Evolutionary conservation across 2,888 invertebrate species (phyloP).

Genomic region (Biston betularia): DNA sequence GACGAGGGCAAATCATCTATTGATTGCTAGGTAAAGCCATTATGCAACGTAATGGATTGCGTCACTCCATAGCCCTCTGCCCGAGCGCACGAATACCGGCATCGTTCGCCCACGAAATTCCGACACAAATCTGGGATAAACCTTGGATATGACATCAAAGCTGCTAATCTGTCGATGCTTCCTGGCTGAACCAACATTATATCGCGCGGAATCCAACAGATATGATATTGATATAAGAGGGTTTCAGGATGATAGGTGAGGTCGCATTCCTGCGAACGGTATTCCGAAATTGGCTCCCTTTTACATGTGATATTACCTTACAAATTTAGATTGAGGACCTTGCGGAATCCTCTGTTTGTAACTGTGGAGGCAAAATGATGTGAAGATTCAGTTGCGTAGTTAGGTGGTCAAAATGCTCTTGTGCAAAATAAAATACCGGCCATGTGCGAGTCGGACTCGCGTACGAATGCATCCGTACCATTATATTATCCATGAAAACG

Average conservation of each 20-base stretch:
- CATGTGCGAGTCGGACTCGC: too few relatives aligned
- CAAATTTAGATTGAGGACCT: background rate
- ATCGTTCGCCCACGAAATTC: conserved; percentile 19
- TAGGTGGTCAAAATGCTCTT: too few relatives aligned
- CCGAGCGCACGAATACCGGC: background rate
- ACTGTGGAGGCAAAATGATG: background rate
- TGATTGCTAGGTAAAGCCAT: conserved; percentile 1
- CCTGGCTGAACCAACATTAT: conserved; percentile 35
- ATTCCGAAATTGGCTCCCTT: conserved; percentile 4
- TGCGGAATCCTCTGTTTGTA: background rate
- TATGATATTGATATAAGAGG: conserved; percentile 4
- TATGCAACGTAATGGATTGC: conserved; percentile 7
- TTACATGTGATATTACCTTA: background rate
- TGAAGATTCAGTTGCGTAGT: too few relatives aligned
- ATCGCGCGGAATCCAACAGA: conserved; percentile 24
- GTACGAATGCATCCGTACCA: too few relatives aligned
- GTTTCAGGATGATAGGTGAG: conserved; percentile 1
- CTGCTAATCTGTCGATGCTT: conserved; percentile 37
- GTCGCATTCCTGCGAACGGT: background rate
- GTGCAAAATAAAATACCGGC: too few relatives aligned
- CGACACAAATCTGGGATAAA: conserved; percentile 36
- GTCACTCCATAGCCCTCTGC: conserved; percentile 5
- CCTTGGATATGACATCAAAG: conserved; percentile 36
- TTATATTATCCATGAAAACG: too few relatives aligned
- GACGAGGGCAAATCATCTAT: background rate